phyloP scores from a whole-genome alignment of 2,888 invertebrate species.

The Latrodectus hesperus region DNA sequence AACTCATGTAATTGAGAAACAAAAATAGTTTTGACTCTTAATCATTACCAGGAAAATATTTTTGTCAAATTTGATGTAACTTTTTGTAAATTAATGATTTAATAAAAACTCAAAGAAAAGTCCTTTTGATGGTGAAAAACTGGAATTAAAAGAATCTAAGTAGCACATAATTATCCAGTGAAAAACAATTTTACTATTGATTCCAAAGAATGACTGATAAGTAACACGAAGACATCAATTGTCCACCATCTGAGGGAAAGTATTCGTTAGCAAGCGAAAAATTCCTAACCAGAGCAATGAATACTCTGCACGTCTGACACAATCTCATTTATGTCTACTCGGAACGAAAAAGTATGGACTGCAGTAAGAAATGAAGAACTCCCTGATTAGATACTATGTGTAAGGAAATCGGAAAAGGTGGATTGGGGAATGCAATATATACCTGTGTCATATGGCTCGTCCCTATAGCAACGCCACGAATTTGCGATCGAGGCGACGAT shows the following conservation, averaged over 20 bases:
- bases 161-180: too few relatives aligned
- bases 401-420: slow-evolving; percentile 1
- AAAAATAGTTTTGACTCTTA: too few relatives aligned
- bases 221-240: background rate
- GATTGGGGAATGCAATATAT: background rate
- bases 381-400: slow-evolving; percentile 38
- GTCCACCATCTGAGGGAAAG: background rate
- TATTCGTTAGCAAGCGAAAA: background rate
- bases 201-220: too few relatives aligned
- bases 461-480: slow-evolving; percentile 34
- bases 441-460: slow-evolving; percentile 17
- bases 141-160: too few relatives aligned
- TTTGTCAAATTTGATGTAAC: too few relatives aligned
- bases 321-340: slow-evolving; percentile 40
- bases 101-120: too few relatives aligned
- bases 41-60: too few relatives aligned
- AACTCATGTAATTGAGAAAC: too few relatives aligned
- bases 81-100: too few relatives aligned
- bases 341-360: slow-evolving; percentile 8
- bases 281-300: slow-evolving; percentile 24
- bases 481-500: slow-evolving; percentile 32
- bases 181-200: too few relatives aligned
- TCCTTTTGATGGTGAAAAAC: too few relatives aligned
- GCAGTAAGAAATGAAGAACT: slow-evolving; percentile 15
- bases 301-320: slow-evolving; percentile 16